A percentile compares a stretch with the other conserved stretches of the same genome.
Evolutionary conservation across 2,113 vertebrate species (phyloP).

Genomic region (Eudyptes chrysolophus): DNA sequence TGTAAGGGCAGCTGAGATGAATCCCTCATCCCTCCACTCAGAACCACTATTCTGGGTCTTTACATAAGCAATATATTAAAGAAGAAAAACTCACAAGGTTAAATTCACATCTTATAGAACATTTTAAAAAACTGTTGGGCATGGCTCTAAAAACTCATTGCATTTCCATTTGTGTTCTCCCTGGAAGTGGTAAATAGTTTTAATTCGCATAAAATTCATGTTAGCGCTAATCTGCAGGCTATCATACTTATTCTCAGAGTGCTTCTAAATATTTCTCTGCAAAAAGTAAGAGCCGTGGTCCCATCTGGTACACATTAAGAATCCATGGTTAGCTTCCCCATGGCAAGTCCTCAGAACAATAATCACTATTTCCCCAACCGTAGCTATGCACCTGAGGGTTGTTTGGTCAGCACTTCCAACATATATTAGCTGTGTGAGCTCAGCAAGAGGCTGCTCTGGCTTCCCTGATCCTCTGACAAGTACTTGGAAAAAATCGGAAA

Average conservation of each 20-base stretch:
- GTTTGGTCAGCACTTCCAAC: background rate
- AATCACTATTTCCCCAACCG: background rate
- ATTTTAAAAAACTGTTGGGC: background rate
- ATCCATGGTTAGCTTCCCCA: background rate
- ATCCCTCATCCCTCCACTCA: background rate
- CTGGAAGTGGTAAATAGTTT: background rate
- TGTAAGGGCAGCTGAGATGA: background rate
- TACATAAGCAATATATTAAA: background rate
- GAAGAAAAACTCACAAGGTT: background rate
- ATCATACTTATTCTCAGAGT: background rate
- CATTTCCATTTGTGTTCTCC: background rate
- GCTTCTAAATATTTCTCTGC: background rate
- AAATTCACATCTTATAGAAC: background rate
- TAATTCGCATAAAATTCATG: background rate
- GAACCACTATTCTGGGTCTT: background rate
- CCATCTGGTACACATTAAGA: slow-evolving; percentile 52
- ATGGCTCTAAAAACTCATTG: background rate
- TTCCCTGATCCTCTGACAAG: background rate
- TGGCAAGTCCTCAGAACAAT: slow-evolving; percentile 12
- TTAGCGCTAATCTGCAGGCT: background rate
- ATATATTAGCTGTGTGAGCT: background rate
- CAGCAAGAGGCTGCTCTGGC: background rate
- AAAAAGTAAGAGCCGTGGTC: background rate
- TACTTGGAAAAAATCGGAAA: background rate
- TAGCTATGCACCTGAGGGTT: slow-evolving; percentile 18